Percentiles rank a stretch among this genome's conserved stretches.
Evolutionary conservation across 2,888 invertebrate species (phyloP).

Genomic region (Drosophila subquinaria): DNA sequence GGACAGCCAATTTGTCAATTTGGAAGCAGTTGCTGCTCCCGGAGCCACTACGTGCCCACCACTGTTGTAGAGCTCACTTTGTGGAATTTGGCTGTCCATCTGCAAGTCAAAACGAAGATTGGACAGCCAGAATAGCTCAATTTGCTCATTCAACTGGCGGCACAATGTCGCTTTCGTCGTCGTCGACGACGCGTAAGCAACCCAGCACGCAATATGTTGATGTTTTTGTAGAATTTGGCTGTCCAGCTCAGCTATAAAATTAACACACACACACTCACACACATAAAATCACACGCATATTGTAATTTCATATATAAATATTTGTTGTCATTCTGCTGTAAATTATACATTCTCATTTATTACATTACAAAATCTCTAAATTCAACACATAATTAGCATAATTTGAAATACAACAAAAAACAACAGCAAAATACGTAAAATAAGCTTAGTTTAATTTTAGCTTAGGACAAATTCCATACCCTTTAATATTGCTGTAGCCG

Average conservation of each 20-base stretch:
- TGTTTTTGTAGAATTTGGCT: too few species aligned
- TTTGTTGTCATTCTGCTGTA: slow-evolving; percentile 23
- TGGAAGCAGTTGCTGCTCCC: too few species aligned
- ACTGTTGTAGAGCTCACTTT: too few species aligned
- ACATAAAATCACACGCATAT: slow-evolving; percentile 6
- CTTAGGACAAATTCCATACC: slow-evolving; percentile 69
- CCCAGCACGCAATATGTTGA: too few species aligned
- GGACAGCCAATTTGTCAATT: too few species aligned
- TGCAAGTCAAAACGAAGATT: slow-evolving; percentile 14
- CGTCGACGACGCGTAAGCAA: too few species aligned
- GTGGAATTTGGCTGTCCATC: too few species aligned
- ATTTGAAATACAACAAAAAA: slow-evolving; percentile 39
- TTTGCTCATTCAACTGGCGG: too few species aligned
- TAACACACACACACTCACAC: slow-evolving; percentile 1
- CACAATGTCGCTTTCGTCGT: too few species aligned
- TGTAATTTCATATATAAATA: slow-evolving; percentile 10
- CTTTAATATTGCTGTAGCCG: slow-evolving; percentile 38
- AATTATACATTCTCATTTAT: slow-evolving; percentile 27
- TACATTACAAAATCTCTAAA: background rate
- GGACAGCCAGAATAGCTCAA: too few species aligned
- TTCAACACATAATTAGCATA: slow-evolving; percentile 51
- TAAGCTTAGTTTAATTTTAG: slow-evolving; percentile 74
- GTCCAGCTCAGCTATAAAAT: too few species aligned
- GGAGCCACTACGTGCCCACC: too few species aligned
- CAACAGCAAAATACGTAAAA: slow-evolving; percentile 45